Evolutionary conservation across 2,797 vertebrate species (phyloP), one percentile per base, ranked within the genome.

Genomic region (Lagorchestes hirsutus): DNA sequence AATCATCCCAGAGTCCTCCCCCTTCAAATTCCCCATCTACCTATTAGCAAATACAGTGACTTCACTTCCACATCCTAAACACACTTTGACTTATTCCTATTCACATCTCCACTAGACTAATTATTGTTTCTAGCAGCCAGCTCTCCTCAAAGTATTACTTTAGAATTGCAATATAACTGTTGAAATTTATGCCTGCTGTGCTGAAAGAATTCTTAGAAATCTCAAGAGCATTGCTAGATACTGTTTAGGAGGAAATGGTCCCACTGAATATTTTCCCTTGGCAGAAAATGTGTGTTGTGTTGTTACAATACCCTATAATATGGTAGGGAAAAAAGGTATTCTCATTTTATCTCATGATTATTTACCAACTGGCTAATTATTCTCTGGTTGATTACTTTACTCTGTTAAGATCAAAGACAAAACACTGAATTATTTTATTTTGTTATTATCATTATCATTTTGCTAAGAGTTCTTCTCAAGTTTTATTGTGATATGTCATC

Each of bases 151-250:
- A 55, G 90, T 29, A 91, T 91, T 91, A 31, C 52, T 91, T 91
- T 91, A 91, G 52, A 55, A 91, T 91, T 91, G 90, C 90, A 91
- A 91, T 91, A 31, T 54, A 91, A 91, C 90, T 91, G 90, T 91
- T 91, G 29, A 91, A 91, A 54, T 54, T 22, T 55, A 55, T 91
- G 52, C 52, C 52, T 91, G 90, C 90, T 91, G 90, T 34, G 52
- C 90, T 91, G 90, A 55, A 91, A 91, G 54, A 55, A 91, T 91
- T 91, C 90, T 54, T 91, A 52, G 90, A 91, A 91, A 91, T 52
- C 90, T 55, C 90, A 91, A 91, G 90, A 91, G 52, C 90, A 91
- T 55, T 91, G 54, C 29, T 91, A 54, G 90, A 91, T 54, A 31
- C 28, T 54, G 90, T 91, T 29, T 52, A 52, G 90, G 29, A 91